A percentile compares a stretch with the other conserved stretches of the same genome.
phyloP scores from a whole-genome alignment of 2,797 vertebrate species.

The Ambastaia sidthimunki region DNA sequence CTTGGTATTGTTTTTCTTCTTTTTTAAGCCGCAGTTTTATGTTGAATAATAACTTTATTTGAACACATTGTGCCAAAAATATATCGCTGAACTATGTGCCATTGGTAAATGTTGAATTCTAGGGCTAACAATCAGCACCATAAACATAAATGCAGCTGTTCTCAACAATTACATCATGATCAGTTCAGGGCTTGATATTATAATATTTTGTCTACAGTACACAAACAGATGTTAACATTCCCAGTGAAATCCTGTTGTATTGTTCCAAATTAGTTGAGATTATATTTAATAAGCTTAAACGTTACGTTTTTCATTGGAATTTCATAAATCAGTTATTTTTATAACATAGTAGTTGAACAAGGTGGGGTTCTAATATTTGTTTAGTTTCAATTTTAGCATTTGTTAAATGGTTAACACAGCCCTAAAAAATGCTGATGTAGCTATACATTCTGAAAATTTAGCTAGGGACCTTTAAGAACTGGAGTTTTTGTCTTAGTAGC shows the following conservation, averaged over 20 bases:
- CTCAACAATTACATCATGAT: constrained; percentile 46
- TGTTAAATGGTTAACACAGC: constrained; percentile 2
- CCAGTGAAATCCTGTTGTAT: constrained; percentile 33
- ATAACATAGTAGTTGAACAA: constrained; percentile 13
- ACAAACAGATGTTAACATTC: constrained; percentile 35
- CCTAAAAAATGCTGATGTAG: constrained; percentile 26
- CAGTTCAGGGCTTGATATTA: constrained; percentile 52
- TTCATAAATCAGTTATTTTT: constrained; percentile 48
- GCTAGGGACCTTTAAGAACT: constrained; percentile 35
- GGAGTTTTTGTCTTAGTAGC: constrained; percentile 12
- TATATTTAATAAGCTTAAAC: constrained; percentile 25
- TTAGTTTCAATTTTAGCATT: constrained; percentile 1
- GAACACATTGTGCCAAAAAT: constrained; percentile 82
- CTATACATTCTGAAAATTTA: constrained; percentile 43
- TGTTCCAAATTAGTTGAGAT: constrained; percentile 15
- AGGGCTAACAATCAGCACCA: constrained; percentile 60
- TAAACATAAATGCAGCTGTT: constrained; percentile 58
- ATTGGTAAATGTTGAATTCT: constrained; percentile 67
- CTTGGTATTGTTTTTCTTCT: constrained; percentile 45
- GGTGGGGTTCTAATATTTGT: not conserved
- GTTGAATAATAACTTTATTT: constrained; percentile 66
- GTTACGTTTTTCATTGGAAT: constrained; percentile 15
- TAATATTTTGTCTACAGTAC: constrained; percentile 41
- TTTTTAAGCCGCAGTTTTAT: constrained; percentile 50
- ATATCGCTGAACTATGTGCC: constrained; percentile 70